Evolutionary conservation across 2,113 vertebrate species (phyloP).

Genomic region (Dipodomys merriami): DNA sequence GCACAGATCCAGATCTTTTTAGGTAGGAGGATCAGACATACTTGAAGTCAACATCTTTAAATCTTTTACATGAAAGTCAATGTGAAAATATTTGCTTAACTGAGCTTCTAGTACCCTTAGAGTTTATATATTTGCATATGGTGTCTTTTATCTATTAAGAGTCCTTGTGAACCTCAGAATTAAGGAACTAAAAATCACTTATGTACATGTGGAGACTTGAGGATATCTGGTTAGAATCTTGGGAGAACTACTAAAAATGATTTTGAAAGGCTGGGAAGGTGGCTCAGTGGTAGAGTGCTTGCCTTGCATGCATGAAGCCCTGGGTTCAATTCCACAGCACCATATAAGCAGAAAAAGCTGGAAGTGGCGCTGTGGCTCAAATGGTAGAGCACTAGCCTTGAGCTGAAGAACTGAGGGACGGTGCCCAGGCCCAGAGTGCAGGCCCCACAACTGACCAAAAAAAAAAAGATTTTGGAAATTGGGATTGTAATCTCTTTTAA

Average conservation of each 20-base stretch:
- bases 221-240: constrained; percentile 46
- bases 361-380: too few species aligned
- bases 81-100: not conserved
- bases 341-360: too few species aligned
- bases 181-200: constrained; percentile 22
- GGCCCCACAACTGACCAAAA: too few species aligned
- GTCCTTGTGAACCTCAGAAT: constrained; percentile 36
- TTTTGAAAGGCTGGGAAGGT: not conserved
- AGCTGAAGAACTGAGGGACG: too few species aligned
- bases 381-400: too few species aligned
- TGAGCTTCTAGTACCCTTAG: not conserved
- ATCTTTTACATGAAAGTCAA: constrained; percentile 36
- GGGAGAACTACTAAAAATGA: constrained; percentile 22
- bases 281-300: too few species aligned
- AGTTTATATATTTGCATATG: constrained; percentile 13
- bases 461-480: not conserved
- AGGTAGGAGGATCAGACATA: not conserved
- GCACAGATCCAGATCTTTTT: not conserved
- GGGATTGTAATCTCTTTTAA: not conserved
- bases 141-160: constrained; percentile 38
- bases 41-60: not conserved
- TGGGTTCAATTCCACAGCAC: too few species aligned
- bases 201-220: not conserved
- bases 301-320: too few species aligned
- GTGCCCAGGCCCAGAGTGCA: too few species aligned